Percentiles rank a stretch among this genome's conserved stretches.
Evolutionary conservation across 30 jellyfish, hydroid and myxozoan genomes (phyloP).

Genomic region (Rhopilema esculentum): DNA sequence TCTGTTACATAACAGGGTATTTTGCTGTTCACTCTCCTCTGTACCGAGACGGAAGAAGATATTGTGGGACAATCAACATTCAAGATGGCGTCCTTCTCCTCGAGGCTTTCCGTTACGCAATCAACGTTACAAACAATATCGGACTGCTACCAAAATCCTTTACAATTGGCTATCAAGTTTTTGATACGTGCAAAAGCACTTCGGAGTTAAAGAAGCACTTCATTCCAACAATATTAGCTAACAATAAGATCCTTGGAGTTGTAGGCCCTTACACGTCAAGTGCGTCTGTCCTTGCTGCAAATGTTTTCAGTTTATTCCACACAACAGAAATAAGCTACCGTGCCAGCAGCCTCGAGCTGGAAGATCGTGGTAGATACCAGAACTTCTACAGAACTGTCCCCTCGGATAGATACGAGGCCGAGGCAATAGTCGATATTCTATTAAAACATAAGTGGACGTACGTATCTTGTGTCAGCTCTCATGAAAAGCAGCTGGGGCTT

Average conservation of each 20-base stretch:
- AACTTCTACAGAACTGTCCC: constrained; percentile 81
- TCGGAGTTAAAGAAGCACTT: constrained; percentile 38
- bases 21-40: constrained; percentile 70
- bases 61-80: constrained; percentile 60
- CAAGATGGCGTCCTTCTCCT: constrained; percentile 68
- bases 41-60: constrained; percentile 19
- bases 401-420: constrained; percentile 77
- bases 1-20: constrained; percentile 52
- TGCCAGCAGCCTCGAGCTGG: constrained; percentile 74
- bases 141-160: constrained; percentile 55
- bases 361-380: constrained; percentile 67
- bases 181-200: constrained; percentile 75
- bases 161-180: constrained; percentile 58
- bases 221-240: constrained; percentile 24
- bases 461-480: constrained; percentile 65
- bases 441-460: constrained; percentile 63
- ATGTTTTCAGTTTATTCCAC: constrained; percentile 74
- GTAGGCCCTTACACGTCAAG: constrained; percentile 80
- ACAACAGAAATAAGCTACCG: constrained; percentile 62
- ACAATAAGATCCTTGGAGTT: constrained; percentile 49
- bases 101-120: constrained; percentile 84
- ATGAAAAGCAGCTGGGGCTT: constrained; percentile 69
- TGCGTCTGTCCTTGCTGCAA: constrained; percentile 71
- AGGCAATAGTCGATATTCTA: constrained; percentile 60
- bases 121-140: constrained; percentile 30